Base-by-base conservation (phyloP, 1,140 invertebrate genomes). In the Orussus abietinus region DNA sequence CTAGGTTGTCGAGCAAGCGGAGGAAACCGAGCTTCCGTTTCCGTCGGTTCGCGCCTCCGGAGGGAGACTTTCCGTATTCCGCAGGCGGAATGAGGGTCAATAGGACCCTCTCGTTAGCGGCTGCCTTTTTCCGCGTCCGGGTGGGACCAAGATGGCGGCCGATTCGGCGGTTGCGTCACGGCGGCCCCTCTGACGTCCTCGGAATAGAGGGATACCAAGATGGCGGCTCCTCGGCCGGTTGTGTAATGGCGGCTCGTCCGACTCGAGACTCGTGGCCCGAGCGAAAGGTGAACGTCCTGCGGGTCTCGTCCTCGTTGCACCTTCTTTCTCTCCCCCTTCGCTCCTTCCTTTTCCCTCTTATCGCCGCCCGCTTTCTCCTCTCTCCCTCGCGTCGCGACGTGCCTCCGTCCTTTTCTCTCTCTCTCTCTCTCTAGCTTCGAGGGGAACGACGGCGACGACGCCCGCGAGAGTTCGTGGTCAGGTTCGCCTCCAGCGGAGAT, bases 271-370 rank as follows among this genome's bases (percentile, higher is more conserved):
- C 40, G 32, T 44, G 32, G 41, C 29, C 42, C 36, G 38, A 44
- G 38, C 35, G 51, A 55, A 42, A 61, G 58, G 58, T 61, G 56
- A 61, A 61, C 42, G 60, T 61, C 60, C 60, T 59, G 44, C 44
- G 37, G 51, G 30, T 45, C 44, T 53, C 45, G 44, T 44, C 42
- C 42, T 45, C 45, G 31, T 38, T 45, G 28, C 36, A 26, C 19
- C 31, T 29, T 13, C 40, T 41, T 28, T 44, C 26, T 42, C 20
- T 45, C 38, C 25, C 40, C 12, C 39, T 48, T 22, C 19, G 5
- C n/a, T 12, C 25, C 33, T 18, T 13, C 25, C 32, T 28, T 29
- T 21, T 43, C 22, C 11, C 28, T 42, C 28, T 18, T 26, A n/a
- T 29, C 44, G 10, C 25, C 32, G 18, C 21, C 18, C 15, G 38